Evolutionary conservation across 2,797 vertebrate genomes (phyloP).

Genomic region (Lagocephalus sceleratus): DNA sequence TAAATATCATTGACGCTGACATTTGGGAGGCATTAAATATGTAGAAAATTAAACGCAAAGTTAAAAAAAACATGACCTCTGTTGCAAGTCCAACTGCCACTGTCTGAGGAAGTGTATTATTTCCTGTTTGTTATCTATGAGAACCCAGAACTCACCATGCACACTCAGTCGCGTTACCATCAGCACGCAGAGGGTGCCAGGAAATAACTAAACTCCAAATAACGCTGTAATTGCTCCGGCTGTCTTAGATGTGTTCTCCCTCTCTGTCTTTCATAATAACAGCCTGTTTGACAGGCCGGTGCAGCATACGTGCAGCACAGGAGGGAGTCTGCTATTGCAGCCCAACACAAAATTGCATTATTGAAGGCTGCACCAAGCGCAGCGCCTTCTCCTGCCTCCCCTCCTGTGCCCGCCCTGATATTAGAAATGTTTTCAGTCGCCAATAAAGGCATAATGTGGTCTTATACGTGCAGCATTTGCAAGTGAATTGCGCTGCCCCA

Average conservation of each 20-base stretch:
- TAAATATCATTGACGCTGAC: background rate
- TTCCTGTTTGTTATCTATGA: constrained; percentile 42
- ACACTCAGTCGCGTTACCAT: constrained; percentile 25
- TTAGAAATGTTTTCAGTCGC: constrained; percentile 69
- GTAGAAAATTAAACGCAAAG: constrained; percentile 1
- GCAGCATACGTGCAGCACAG: constrained; percentile 47
- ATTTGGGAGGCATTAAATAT: background rate
- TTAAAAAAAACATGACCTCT: constrained; percentile 12
- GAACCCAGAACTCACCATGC: constrained; percentile 22
- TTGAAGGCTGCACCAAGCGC: constrained; percentile 56
- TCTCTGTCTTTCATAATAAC: constrained; percentile 61
- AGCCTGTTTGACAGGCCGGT: constrained; percentile 56
- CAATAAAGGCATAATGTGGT: constrained; percentile 69
- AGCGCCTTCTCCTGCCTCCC: constrained; percentile 43
- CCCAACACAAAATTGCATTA: constrained; percentile 65
- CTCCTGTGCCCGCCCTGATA: constrained; percentile 55
- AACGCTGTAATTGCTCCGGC: constrained; percentile 57
- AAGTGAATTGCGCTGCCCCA: constrained; percentile 68
- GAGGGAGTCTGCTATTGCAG: constrained; percentile 54
- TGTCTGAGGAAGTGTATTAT: constrained; percentile 9
- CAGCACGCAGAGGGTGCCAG: constrained; percentile 41
- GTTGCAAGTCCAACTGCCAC: constrained; percentile 17
- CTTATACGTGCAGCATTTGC: constrained; percentile 69
- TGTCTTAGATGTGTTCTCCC: constrained; percentile 48
- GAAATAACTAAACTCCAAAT: constrained; percentile 58